phyloP scores from a whole-genome alignment of 2,888 invertebrate genomes.

The Plemyria rubiginata region DNA sequence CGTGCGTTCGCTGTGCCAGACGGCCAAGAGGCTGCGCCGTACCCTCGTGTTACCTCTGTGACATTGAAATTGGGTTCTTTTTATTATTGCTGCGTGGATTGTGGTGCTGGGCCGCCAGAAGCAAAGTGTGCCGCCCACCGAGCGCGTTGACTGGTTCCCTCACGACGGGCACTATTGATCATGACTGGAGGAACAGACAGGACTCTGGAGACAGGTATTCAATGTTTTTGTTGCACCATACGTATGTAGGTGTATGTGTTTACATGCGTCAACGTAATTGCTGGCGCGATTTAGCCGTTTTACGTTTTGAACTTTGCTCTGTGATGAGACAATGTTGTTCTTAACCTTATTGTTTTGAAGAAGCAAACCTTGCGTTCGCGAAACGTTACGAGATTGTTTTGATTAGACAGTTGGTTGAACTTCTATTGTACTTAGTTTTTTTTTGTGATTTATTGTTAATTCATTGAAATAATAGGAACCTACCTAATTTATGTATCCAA shows the following conservation, averaged over 20 bases:
- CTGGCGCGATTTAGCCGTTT: constrained; percentile 44
- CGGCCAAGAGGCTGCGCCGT: constrained; percentile 63
- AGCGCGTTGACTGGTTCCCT: constrained; percentile 61
- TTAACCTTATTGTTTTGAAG: constrained; percentile 22
- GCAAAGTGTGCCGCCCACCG: constrained; percentile 60
- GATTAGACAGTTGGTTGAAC: neutral
- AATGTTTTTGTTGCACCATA: constrained; percentile 70
- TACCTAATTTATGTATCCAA: neutral
- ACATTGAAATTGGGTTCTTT: constrained; percentile 84
- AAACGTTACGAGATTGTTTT: neutral
- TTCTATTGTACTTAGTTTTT: neutral
- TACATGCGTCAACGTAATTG: constrained; percentile 50
- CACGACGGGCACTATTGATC: constrained; percentile 55
- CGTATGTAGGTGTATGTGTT: constrained; percentile 54
- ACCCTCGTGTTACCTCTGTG: constrained; percentile 81
- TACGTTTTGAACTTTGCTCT: constrained; percentile 41
- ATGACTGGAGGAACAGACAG: constrained; percentile 78
- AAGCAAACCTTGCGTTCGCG: neutral
- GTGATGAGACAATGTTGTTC: constrained; percentile 25
- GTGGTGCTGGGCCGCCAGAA: constrained; percentile 74
- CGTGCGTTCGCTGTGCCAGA: constrained; percentile 61
- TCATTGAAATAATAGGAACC: neutral
- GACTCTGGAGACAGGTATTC: constrained; percentile 74
- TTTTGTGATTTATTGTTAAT: neutral
- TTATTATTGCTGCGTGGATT: constrained; percentile 83